Conservation (phyloP, 2,888 invertebrate species). For the Macrophya annulata region DNA sequence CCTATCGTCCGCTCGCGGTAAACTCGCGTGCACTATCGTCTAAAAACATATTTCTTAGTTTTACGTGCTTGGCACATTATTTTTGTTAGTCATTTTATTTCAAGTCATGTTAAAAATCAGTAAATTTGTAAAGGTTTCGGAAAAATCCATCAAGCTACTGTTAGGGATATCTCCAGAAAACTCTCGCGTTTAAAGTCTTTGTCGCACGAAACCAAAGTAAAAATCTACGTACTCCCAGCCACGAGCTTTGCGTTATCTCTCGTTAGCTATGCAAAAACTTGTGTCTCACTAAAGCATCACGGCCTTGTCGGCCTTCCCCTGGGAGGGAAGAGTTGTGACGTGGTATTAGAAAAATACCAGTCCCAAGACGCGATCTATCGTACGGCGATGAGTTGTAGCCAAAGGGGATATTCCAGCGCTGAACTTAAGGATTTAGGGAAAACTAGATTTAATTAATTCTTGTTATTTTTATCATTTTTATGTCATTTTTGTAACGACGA, state of each 20-base stretch:
- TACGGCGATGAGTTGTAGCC: too few species aligned
- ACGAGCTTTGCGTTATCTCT: not conserved
- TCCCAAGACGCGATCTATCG: too few species aligned
- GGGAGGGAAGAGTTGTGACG: not conserved
- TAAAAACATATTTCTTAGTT: not conserved
- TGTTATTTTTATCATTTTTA: too few species aligned
- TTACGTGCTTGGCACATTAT: not conserved
- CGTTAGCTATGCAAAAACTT: not conserved
- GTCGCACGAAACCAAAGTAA: not conserved
- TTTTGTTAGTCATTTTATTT: not conserved
- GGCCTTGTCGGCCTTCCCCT: constrained; percentile 4
- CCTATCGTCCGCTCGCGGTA: not conserved
- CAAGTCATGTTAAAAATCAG: not conserved
- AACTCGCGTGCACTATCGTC: not conserved
- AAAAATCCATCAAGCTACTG: not conserved
- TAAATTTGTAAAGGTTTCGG: not conserved
- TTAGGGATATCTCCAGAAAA: not conserved
- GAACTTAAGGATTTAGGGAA: too few species aligned
- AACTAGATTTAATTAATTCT: too few species aligned
- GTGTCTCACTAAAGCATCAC: not conserved
- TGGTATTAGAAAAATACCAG: not conserved
- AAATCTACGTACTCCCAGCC: not conserved
- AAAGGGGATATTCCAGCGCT: too few species aligned
- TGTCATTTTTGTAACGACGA: too few species aligned
- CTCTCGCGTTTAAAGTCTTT: not conserved